Evolutionary conservation across 2,113 vertebrate species (phyloP).

Genomic region (Redunca redunca): DNA sequence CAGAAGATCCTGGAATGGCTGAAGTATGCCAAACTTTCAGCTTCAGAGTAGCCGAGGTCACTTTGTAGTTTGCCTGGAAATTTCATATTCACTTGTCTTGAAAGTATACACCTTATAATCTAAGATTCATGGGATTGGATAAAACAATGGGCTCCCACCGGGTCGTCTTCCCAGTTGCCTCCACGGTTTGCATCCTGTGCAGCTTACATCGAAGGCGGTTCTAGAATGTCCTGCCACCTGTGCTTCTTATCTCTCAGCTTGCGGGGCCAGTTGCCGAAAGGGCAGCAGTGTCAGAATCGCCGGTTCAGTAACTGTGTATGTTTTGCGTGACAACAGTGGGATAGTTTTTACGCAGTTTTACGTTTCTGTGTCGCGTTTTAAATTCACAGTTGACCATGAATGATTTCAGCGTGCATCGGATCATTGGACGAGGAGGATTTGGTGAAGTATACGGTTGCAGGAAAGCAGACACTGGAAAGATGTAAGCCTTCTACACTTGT

Average conservation of each 20-base stretch:
- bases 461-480: slow-evolving; percentile 99
- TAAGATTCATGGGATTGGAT: not conserved
- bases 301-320: not conserved
- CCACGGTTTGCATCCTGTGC: not conserved
- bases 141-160: not conserved
- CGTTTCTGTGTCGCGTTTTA: not conserved
- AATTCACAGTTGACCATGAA: slow-evolving; percentile 95
- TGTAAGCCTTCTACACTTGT: slow-evolving; percentile 81
- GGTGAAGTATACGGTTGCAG: slow-evolving; percentile 98
- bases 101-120: no score
- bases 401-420: slow-evolving; percentile 98
- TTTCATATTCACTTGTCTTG: not conserved
- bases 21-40: not conserved
- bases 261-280: accelerated
- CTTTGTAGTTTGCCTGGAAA: not conserved
- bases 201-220: not conserved
- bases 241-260: no score
- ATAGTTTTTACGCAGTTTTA: not conserved
- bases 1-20: not conserved
- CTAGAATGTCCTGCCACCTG: not conserved
- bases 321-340: not conserved
- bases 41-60: not conserved
- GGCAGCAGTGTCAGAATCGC: not conserved
- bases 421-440: slow-evolving; percentile 97
- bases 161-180: not conserved